These are phyloP conservation scores for Lasius platythorax DNA, from an alignment of 2,888 invertebrate genomes.

Conservation along the genomic window DNA sequence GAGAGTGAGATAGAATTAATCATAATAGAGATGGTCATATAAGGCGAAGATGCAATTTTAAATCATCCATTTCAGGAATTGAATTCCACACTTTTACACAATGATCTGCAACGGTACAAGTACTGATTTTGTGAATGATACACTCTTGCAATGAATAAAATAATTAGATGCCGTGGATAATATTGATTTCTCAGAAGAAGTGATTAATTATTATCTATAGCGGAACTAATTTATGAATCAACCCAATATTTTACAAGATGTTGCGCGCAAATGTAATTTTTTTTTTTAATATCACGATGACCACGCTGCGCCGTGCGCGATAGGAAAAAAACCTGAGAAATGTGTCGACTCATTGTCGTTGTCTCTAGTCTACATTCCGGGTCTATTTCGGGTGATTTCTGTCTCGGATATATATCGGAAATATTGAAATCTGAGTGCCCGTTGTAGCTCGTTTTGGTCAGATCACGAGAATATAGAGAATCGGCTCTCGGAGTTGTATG, in stretches of 20 bases:
- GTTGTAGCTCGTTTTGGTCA: neutral
- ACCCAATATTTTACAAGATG: neutral
- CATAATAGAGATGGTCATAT: no score
- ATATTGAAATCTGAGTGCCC: neutral
- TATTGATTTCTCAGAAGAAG: no score
- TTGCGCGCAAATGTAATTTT: neutral
- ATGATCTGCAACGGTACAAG: no score
- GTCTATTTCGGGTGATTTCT: constrained; percentile 1
- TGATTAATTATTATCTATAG: no score
- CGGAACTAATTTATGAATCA: no score
- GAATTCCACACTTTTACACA: no score
- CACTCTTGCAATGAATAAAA: no score
- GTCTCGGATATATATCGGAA: neutral
- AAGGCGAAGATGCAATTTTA: no score
- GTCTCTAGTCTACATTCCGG: neutral
- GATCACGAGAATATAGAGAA: constrained; percentile 9
- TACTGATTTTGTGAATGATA: no score
- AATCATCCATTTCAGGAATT: no score
- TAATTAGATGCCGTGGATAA: no score
- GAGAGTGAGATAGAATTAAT: no score
- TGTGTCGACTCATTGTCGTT: neutral
- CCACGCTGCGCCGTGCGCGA: neutral
- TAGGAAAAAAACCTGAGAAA: neutral
- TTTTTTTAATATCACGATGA: neutral
- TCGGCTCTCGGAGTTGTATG: neutral